Evolutionary conservation across 2,888 invertebrate species (phyloP).

Genomic region (Plutella xylostella): DNA sequence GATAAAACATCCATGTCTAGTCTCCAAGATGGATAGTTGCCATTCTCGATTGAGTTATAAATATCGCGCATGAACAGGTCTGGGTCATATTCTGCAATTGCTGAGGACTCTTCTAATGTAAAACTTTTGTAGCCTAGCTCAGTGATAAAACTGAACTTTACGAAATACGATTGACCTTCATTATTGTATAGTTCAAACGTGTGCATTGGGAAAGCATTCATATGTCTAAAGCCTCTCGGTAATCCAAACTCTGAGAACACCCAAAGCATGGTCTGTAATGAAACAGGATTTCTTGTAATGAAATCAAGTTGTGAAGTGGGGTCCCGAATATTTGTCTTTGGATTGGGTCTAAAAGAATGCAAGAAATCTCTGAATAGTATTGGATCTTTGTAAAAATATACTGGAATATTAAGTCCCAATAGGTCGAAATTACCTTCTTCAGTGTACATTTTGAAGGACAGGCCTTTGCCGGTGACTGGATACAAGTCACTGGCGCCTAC

Average conservation of each 20-base stretch:
- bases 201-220: slow-evolving; percentile 68
- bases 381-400: slow-evolving; percentile 68
- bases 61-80: slow-evolving; percentile 29
- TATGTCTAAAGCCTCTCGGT: slow-evolving; percentile 61
- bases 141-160: slow-evolving; percentile 33
- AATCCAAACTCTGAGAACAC: slow-evolving; percentile 62
- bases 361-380: slow-evolving; percentile 60
- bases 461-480: slow-evolving; percentile 38
- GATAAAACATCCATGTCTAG: slow-evolving; percentile 77
- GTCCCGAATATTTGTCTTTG: slow-evolving; percentile 49
- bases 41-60: not conserved
- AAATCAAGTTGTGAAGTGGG: slow-evolving; percentile 61
- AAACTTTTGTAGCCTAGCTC: slow-evolving; percentile 52
- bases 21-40: not conserved
- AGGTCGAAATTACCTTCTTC: slow-evolving; percentile 35
- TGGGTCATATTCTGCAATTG: slow-evolving; percentile 29
- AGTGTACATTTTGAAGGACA: slow-evolving; percentile 40
- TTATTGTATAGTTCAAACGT: slow-evolving; percentile 50
- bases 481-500: slow-evolving; percentile 73
- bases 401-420: slow-evolving; percentile 61
- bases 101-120: slow-evolving; percentile 29
- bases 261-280: slow-evolving; percentile 50
- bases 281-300: slow-evolving; percentile 51
- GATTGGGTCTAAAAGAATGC: slow-evolving; percentile 68
- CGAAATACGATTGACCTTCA: slow-evolving; percentile 42